Evolutionary conservation across 2,797 vertebrate species (phyloP).

Genomic region (Parambassis ranga): DNA sequence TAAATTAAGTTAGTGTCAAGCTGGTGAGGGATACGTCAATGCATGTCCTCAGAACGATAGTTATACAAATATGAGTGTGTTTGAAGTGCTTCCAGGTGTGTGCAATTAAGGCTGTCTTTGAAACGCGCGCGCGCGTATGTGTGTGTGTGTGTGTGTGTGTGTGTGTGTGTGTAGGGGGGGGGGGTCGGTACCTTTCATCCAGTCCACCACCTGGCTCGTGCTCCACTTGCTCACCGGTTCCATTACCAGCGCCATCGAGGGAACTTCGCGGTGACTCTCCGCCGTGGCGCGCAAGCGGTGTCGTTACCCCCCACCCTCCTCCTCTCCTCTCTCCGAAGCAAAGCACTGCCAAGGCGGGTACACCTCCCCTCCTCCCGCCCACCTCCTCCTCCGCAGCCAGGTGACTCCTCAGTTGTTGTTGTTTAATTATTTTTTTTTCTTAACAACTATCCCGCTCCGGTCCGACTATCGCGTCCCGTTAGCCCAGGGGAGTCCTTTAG

Average conservation of each 20-base stretch:
- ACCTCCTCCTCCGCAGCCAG: conserved; percentile 37
- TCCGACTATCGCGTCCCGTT: conserved; percentile 38
- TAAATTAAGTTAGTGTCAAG: too few species aligned
- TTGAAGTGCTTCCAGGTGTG: background rate
- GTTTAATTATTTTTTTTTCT: background rate
- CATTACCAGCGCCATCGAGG: conserved; percentile 94
- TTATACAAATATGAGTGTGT: background rate
- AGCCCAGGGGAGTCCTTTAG: conserved; percentile 49
- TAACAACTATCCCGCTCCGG: conserved; percentile 23
- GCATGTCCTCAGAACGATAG: too few species aligned
- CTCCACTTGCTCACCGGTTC: conserved; percentile 99
- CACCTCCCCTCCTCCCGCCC: conserved; percentile 4
- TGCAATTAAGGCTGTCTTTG: background rate
- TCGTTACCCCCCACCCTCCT: conserved; percentile 8
- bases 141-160: background rate
- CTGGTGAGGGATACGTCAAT: too few species aligned
- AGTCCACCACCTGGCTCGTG: conserved; percentile 95
- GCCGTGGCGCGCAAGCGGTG: conserved; percentile 37
- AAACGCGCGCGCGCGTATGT: background rate
- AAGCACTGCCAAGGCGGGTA: conserved; percentile 13
- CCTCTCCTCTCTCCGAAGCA: background rate
- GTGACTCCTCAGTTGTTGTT: conserved; percentile 25
- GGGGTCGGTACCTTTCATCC: conserved; percentile 99
- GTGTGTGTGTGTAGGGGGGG: background rate
- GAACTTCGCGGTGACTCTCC: conserved; percentile 76